Evolutionary conservation across 2,888 invertebrate species (phyloP), one percentile per base, ranked within the genome.

Genomic region (Frankliniella fusca): DNA sequence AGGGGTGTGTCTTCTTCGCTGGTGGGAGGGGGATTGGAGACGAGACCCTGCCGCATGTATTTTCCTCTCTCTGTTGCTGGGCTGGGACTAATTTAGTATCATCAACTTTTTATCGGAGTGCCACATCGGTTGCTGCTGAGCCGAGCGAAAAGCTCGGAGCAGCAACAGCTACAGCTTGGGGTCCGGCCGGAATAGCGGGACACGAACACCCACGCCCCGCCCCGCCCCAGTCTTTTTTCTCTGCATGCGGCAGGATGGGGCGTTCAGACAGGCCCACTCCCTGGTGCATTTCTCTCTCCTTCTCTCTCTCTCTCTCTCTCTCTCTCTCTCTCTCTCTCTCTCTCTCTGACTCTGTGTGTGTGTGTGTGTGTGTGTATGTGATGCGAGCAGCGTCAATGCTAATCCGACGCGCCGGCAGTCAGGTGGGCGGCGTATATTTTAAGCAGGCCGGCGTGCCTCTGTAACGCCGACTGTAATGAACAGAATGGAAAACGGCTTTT

Each of bases 241-340:
- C 65, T 65, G n/a, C n/a, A n/a, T n/a, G n/a, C n/a, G 38, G 38
- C 5, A 5, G 38, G 38, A 5, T 38, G 38, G 38, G 38, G 38
- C 38, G 2, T 38, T 38, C 38, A 38, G 38, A 38, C 38, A 38
- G 38, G 38, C 3, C 11, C 70, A 23, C 70, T 70, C 70, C 65
- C n/a, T 1, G 9, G 23, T 70, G 23, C 23, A 9, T 70, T 11
- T 70, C 70, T 70, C n/a, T 20, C 23, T 70, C 20, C 23, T 11
- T n/a, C 23, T 70, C 70, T 23, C 23, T 70, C n/a, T 70, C 70
- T 70, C 70, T 65, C 65, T 65, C 65, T 65, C 65, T 65, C 65
- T n/a, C n/a, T n/a, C n/a, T n/a, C n/a, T n/a, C n/a, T n/a, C n/a
- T n/a, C 65, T 65, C 65, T 65, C 65, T 65, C 65, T 65, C 65